These are phyloP conservation scores for Amphiprion clarkii DNA, from an alignment of 2,797 vertebrate genomes.

Conservation along the genomic window DNA sequence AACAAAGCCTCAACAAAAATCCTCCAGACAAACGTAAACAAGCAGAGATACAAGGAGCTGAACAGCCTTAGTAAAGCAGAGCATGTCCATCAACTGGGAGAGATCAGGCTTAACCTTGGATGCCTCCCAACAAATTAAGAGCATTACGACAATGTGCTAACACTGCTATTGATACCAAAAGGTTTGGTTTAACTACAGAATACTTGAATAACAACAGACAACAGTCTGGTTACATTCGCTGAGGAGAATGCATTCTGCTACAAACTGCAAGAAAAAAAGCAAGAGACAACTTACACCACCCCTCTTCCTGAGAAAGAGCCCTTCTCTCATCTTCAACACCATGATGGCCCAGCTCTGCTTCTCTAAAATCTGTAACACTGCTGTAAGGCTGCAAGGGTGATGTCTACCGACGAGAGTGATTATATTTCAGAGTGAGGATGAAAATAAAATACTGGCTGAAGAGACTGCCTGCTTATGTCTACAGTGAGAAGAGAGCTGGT, in stretches of 20 bases:
- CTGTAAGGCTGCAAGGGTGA: conserved; percentile 1
- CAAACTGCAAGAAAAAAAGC: conserved; percentile 9
- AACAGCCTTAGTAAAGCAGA: not conserved
- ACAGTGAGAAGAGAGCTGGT: conserved; percentile 21
- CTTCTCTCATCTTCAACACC: conserved; percentile 54
- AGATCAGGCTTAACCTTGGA: not conserved
- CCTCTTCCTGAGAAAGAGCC: conserved; percentile 43
- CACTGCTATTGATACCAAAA: not conserved
- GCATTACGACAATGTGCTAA: not conserved
- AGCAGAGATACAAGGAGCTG: conserved; percentile 5
- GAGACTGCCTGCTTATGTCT: conserved; percentile 34
- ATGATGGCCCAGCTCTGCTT: conserved; percentile 37
- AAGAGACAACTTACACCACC: conserved; percentile 49
- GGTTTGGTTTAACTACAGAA: not conserved
- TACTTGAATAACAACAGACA: too few relatives aligned
- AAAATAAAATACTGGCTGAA: conserved; percentile 8
- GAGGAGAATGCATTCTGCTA: not conserved
- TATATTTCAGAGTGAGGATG: conserved; percentile 10
- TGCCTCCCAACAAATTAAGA: not conserved
- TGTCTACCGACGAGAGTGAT: not conserved
- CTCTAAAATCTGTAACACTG: conserved; percentile 18
- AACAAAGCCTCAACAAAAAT: conserved; percentile 50
- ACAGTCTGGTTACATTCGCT: not conserved
- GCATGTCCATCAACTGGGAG: not conserved
- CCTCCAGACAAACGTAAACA: conserved; percentile 45